These are phyloP conservation scores for Tenthredo mesomela DNA, from an alignment of 2,888 invertebrate genomes.

Conservation along the genomic window DNA sequence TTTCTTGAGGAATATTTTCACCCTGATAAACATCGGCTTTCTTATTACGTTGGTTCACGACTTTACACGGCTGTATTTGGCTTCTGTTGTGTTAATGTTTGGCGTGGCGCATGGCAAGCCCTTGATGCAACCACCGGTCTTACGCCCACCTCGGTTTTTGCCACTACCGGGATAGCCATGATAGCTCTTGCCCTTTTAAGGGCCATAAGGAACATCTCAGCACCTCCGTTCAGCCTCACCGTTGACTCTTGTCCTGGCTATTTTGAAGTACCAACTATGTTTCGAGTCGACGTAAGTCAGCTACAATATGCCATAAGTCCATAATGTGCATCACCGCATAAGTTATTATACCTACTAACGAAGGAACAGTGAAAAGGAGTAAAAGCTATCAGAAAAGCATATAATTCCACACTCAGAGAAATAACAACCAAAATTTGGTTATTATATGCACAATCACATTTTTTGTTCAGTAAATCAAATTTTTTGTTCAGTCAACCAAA, in stretches of 20 bases:
- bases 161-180: constrained; percentile 84
- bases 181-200: constrained; percentile 85
- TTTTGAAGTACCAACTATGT: constrained; percentile 92
- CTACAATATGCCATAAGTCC: background rate
- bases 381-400: background rate
- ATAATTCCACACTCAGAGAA: no score
- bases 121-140: constrained; percentile 85
- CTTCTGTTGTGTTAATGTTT: constrained; percentile 91
- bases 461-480: no score
- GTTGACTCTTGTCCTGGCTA: constrained; percentile 89
- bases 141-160: constrained; percentile 81
- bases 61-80: constrained; percentile 88
- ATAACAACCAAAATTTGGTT: no score
- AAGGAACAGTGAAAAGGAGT: background rate
- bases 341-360: background rate
- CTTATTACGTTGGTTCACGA: constrained; percentile 86
- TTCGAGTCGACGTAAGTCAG: constrained; percentile 87
- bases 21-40: constrained; percentile 85
- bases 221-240: constrained; percentile 89
- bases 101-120: constrained; percentile 91
- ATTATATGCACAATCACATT: no score
- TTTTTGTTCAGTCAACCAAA: no score
- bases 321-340: background rate
- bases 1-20: constrained; percentile 80
- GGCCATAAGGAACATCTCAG: constrained; percentile 88